phyloP scores from a whole-genome alignment of 2,888 invertebrate species.

The Troglohyphantes excavatus region DNA sequence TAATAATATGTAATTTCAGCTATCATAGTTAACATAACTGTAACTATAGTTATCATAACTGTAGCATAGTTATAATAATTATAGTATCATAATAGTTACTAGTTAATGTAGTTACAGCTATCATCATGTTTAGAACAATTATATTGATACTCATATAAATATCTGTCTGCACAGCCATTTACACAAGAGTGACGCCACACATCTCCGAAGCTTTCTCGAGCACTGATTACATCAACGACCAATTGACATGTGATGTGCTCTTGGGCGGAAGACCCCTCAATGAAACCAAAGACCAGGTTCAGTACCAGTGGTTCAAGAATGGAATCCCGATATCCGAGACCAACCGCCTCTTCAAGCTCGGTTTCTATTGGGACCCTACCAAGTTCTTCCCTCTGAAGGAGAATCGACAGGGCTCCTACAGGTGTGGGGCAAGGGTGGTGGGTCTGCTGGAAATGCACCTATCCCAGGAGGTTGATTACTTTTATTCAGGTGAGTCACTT shows the following conservation, averaged over 20 bases:
- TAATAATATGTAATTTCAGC: too few relatives aligned
- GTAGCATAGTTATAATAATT: not conserved
- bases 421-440: not conserved
- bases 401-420: constrained; percentile 4
- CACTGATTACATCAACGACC: not conserved
- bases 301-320: constrained; percentile 49
- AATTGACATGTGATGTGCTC: constrained; percentile 11
- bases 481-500: constrained; percentile 50
- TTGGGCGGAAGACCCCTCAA: not conserved
- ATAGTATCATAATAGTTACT: too few relatives aligned
- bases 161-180: not conserved
- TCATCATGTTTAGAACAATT: too few relatives aligned
- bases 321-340: constrained; percentile 18
- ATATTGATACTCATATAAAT: too few relatives aligned
- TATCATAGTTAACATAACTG: too few relatives aligned
- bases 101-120: too few relatives aligned
- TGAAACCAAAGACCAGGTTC: not conserved
- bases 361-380: constrained; percentile 28
- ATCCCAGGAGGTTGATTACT: constrained; percentile 24
- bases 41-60: too few relatives aligned
- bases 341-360: constrained; percentile 8
- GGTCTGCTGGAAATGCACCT: not conserved
- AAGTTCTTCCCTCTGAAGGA: not conserved
- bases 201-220: constrained; percentile 10
- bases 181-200: not conserved